A percentile compares a stretch with the other conserved stretches of the same genome.
These are phyloP conservation scores for Oreochromis niloticus DNA, from an alignment of 2,113 vertebrate species.

Conservation along the genomic window DNA sequence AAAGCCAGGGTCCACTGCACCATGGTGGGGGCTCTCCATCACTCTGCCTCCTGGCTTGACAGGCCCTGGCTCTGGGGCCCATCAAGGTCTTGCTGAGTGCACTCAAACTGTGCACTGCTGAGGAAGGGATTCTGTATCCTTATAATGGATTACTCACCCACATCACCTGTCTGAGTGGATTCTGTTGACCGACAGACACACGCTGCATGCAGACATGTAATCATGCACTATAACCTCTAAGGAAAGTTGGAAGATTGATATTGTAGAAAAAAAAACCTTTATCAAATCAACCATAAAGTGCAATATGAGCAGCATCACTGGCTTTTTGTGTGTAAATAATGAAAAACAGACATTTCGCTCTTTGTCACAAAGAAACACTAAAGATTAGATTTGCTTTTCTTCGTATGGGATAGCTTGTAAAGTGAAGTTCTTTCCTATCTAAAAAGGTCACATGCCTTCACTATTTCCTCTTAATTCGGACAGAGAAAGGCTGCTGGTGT, in stretches of 20 bases:
- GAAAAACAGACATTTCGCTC: background rate
- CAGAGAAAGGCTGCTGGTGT: conserved; percentile 55
- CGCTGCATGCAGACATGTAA: background rate
- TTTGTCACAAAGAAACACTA: background rate
- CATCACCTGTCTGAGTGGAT: conserved; percentile 73
- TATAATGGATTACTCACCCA: conserved; percentile 74
- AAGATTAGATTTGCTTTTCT: background rate
- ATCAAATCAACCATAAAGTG: background rate
- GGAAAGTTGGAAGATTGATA: background rate
- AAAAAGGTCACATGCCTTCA: conserved; percentile 70
- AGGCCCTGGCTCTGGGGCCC: conserved; percentile 66
- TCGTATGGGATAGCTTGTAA: background rate
- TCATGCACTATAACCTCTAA: background rate
- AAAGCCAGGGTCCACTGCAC: conserved; percentile 68
- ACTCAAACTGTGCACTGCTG: conserved; percentile 65
- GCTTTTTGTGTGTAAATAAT: background rate
- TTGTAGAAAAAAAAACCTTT: background rate
- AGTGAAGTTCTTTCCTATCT: conserved; percentile 39
- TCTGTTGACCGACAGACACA: conserved; percentile 64
- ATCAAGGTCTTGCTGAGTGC: conserved; percentile 61
- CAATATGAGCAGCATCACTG: background rate
- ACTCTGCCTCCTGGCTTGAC: conserved; percentile 73
- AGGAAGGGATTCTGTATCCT: conserved; percentile 69
- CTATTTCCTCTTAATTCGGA: conserved; percentile 74
- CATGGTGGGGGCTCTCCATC: conserved; percentile 75